Percentiles rank a stretch among this genome's conserved stretches.
These are phyloP conservation scores for Phyto melanocephala DNA, from an alignment of 2,888 invertebrate species.

Conservation along the genomic window DNA sequence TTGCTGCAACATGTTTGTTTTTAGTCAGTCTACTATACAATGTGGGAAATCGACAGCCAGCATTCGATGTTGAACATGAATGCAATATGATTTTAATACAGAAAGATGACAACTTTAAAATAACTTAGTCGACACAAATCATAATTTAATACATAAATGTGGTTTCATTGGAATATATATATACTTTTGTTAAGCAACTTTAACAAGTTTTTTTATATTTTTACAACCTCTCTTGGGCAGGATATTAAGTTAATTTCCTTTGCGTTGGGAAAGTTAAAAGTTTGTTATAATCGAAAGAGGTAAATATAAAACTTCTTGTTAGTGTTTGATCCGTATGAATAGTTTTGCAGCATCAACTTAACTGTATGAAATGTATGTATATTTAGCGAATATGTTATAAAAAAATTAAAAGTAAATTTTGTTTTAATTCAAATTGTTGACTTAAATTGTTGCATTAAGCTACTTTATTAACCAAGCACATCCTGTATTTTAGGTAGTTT, in stretches of 20 bases:
- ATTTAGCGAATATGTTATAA: too few relatives aligned
- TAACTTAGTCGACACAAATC: conserved; percentile 28
- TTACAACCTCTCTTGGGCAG: conserved; percentile 36
- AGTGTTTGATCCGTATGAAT: not conserved
- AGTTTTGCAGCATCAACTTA: too few relatives aligned
- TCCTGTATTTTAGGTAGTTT: too few relatives aligned
- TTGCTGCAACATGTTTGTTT: conserved; percentile 44
- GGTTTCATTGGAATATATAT: conserved; percentile 30
- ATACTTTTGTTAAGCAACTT: conserved; percentile 26
- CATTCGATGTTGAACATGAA: conserved; percentile 13
- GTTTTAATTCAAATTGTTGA: too few relatives aligned
- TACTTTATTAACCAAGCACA: too few relatives aligned
- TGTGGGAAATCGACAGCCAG: not conserved
- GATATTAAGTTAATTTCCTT: conserved; percentile 61
- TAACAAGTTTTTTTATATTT: not conserved
- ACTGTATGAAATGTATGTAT: too few relatives aligned
- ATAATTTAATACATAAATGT: conserved; percentile 43
- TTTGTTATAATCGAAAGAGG: conserved; percentile 3
- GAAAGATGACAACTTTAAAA: conserved; percentile 40
- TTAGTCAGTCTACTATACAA: conserved; percentile 19
- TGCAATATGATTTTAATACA: conserved; percentile 44
- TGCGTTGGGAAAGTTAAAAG: conserved; percentile 32
- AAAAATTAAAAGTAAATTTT: too few relatives aligned
- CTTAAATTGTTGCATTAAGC: too few relatives aligned
- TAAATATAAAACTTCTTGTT: not conserved